A percentile compares a stretch with the other conserved stretches of the same genome.
Evolutionary conservation across 2,888 invertebrate species (phyloP).

Genomic region (Holacanthella duospinosa): DNA sequence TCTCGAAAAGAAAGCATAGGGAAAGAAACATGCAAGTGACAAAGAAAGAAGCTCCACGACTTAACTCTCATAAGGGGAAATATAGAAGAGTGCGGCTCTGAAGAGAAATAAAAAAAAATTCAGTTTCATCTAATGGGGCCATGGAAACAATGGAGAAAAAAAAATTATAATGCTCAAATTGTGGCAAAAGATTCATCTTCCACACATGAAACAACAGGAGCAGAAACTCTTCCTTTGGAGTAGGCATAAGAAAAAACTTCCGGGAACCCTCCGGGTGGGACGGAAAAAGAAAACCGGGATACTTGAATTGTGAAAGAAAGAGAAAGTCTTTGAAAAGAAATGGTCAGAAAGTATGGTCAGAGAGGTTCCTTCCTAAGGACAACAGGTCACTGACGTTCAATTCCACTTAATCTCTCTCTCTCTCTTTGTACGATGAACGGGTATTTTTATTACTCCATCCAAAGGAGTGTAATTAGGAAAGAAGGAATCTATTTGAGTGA

Average conservation of each 20-base stretch:
- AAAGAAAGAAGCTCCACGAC: slow-evolving; percentile 3
- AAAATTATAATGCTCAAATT: slow-evolving; percentile 26
- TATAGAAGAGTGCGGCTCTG: not conserved
- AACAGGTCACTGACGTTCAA: not conserved
- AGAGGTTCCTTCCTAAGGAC: too few species aligned
- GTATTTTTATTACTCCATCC: not conserved
- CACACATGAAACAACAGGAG: slow-evolving; percentile 7
- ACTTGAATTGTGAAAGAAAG: slow-evolving; percentile 8
- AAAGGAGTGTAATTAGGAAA: not conserved
- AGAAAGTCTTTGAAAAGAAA: not conserved
- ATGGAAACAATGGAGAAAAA: slow-evolving; percentile 30
- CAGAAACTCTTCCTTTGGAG: not conserved
- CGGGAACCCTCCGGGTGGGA: slow-evolving; percentile 28
- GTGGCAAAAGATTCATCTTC: slow-evolving; percentile 14
- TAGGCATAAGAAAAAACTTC: slow-evolving; percentile 23
- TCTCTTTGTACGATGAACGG: too few species aligned
- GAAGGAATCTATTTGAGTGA: not conserved
- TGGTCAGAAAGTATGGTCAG: not conserved
- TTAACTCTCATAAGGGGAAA: not conserved
- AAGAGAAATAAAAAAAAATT: slow-evolving; percentile 21
- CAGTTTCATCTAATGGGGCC: slow-evolving; percentile 25
- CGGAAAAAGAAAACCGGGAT: slow-evolving; percentile 22
- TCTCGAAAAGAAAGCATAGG: not conserved
- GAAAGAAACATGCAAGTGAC: slow-evolving; percentile 1
- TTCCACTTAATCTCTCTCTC: not conserved